Conservation (phyloP, 2,113 vertebrate species). For the Alces alces region DNA sequence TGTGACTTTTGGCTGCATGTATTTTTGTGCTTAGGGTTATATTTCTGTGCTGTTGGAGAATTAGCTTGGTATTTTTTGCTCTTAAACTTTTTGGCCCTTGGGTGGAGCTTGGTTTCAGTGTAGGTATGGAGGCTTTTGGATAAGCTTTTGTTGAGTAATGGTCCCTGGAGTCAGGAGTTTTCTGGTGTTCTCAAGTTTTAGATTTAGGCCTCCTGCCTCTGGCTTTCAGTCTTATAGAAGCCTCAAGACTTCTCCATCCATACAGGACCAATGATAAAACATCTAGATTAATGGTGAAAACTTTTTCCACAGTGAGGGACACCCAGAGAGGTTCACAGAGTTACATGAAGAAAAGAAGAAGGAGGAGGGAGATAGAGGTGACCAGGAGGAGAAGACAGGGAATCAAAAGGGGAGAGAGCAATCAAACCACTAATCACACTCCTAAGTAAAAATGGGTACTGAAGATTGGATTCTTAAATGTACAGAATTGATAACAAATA, state of each 20-base stretch:
- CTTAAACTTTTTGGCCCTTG: background rate
- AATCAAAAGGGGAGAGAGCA: background rate
- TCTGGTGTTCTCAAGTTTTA: background rate
- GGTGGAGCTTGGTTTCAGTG: background rate
- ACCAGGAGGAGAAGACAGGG: background rate
- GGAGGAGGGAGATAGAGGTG: background rate
- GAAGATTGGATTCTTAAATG: background rate
- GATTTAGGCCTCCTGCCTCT: background rate
- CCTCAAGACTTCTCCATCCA: background rate
- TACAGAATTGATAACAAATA: background rate
- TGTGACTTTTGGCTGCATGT: background rate
- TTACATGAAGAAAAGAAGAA: background rate
- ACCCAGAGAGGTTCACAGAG: background rate
- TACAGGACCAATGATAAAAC: background rate
- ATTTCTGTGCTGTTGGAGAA: fast-evolving
- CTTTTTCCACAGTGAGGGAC: background rate
- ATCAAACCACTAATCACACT: background rate
- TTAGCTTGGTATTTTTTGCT: background rate
- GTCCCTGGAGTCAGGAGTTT: background rate
- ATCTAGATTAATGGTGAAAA: background rate
- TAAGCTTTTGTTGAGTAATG: background rate
- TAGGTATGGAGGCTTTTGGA: background rate
- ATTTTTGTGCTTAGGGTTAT: background rate
- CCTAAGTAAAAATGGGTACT: background rate
- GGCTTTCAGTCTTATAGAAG: background rate